Conservation (phyloP, 2,888 invertebrate genomes). For the Geotrupes spiniger region DNA sequence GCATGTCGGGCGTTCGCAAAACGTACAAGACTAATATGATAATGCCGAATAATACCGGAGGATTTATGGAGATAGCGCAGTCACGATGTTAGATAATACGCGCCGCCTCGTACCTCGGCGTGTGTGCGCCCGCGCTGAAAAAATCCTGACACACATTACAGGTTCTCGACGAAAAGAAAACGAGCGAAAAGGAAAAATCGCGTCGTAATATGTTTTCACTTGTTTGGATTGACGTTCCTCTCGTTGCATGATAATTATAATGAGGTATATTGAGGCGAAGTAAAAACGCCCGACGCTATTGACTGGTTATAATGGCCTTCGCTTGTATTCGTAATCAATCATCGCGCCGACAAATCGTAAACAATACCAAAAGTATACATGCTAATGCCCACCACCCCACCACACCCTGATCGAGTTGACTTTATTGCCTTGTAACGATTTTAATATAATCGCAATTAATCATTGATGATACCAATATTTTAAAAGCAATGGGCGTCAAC, state of each 20-base stretch:
- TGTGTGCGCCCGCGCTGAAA: not conserved
- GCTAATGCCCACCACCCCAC: slow-evolving; percentile 3
- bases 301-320: not conserved
- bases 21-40: not conserved
- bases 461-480: no score
- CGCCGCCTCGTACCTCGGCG: not conserved
- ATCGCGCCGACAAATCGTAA: slow-evolving; percentile 4
- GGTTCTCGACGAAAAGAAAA: slow-evolving; percentile 9
- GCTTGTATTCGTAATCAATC: slow-evolving; percentile 2
- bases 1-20: not conserved
- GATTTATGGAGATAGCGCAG: not conserved
- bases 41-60: slow-evolving; percentile 7
- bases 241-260: slow-evolving; percentile 29
- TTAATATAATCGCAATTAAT: no score
- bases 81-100: slow-evolving; percentile 5
- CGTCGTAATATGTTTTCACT: slow-evolving; percentile 28
- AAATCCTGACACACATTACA: slow-evolving; percentile 21
- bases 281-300: not conserved
- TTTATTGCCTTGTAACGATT: no score
- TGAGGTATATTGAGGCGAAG: slow-evolving; percentile 23
- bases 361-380: slow-evolving; percentile 4
- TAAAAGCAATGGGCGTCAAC: no score
- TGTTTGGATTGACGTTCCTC: slow-evolving; percentile 26
- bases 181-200: not conserved
- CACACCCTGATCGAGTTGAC: no score